Base-by-base conservation (phyloP, 2,888 invertebrate species). In the Lamellibrachia columna region DNA sequence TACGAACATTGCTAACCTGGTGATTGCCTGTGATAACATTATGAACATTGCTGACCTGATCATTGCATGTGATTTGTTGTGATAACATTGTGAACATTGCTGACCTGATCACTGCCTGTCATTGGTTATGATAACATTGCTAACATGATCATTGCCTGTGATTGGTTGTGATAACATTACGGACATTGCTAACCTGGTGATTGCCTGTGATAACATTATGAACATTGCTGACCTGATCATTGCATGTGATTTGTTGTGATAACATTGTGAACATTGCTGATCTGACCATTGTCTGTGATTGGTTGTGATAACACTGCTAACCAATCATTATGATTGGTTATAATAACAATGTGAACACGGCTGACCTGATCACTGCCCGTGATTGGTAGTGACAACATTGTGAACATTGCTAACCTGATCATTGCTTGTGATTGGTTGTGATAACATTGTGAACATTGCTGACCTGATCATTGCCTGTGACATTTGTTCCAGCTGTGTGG, bases 401-500 rank as follows among this genome's bases (percentile, higher is more conserved):
- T 55, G 3, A 55, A 55, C 55, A 55, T 7, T 52, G 90, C 0
- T 90, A 1, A 28, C 52, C 40, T 28, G 40, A 90, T 90, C 90
- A 52, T 52, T 7, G 40, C 90, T 3, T 40, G 9, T 40, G 15
- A 90, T 40, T 7, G 40, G 9, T 15, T 40, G 9, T 40, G 15
- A 90, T 40, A 90, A 28, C 90, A 90, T 28, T 28, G 28, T 28
- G 52, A 90, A 90, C 3, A 90, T 40, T 90, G 28, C 75, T 28
- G 52, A 98, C 98, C 99, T 97, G 97, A 99, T 99, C 99, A 99
- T 99, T 95, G 99, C 99, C 97, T 99, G 99, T 55, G 99, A 99
- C 99, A 99, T 99, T 96, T 99, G 99, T 96, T 99, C 99, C 95
- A 98, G 97, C 96, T 99, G 98, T 9, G 98, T 98, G 53, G 98